phyloP scores from a whole-genome alignment of 2,888 invertebrate species.

The Ennomos erosarius region DNA sequence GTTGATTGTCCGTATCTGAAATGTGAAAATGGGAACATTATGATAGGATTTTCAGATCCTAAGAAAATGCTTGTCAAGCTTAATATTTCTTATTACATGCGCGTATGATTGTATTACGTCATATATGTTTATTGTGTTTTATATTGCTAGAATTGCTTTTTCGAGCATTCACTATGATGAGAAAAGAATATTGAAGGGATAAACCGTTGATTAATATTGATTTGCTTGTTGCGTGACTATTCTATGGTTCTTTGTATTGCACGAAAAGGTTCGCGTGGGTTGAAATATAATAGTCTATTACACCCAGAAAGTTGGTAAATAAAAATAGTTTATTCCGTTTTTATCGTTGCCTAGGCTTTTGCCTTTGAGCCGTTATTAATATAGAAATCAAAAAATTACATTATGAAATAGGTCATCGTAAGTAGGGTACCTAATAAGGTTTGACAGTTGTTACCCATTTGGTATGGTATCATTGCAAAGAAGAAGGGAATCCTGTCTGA shows the following conservation, averaged over 20 bases:
- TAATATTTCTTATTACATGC: too few species aligned
- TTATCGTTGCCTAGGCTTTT: neutral
- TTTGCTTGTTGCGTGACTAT: slow-evolving; percentile 29
- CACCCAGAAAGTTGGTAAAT: neutral
- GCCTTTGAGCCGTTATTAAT: neutral
- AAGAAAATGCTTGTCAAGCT: too few species aligned
- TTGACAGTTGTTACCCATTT: too few species aligned
- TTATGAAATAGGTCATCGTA: too few species aligned
- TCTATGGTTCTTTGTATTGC: slow-evolving; percentile 23
- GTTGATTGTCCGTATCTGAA: slow-evolving; percentile 97
- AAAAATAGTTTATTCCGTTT: neutral
- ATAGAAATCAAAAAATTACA: neutral
- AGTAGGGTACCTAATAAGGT: too few species aligned
- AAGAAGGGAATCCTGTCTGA: too few species aligned
- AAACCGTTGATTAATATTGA: slow-evolving; percentile 28
- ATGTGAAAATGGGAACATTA: slow-evolving; percentile 30
- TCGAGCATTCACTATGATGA: slow-evolving; percentile 11
- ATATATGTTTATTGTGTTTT: too few species aligned
- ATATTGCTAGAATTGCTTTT: slow-evolving; percentile 8
- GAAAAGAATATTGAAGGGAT: slow-evolving; percentile 16
- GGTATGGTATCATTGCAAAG: too few species aligned
- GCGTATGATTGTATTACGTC: too few species aligned
- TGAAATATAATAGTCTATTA: slow-evolving; percentile 4
- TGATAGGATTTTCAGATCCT: too few species aligned
- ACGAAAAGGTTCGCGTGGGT: slow-evolving; percentile 13